Conservation (phyloP, 2,113 vertebrate species). For the Chaenogobius annularis region DNA sequence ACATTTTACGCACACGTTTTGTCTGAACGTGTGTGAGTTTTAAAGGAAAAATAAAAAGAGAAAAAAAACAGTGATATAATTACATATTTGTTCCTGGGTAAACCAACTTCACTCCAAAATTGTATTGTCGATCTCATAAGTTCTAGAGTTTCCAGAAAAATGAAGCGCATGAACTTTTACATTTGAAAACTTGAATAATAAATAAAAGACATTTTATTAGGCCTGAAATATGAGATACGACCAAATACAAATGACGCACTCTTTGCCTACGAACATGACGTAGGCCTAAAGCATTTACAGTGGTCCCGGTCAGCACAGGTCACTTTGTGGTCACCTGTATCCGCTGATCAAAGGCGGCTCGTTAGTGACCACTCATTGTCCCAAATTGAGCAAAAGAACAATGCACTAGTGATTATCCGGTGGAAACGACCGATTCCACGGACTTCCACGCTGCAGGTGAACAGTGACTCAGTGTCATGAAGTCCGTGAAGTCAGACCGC, state of each 20-base stretch:
- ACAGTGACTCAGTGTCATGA: constrained; percentile 19
- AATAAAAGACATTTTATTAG: no score
- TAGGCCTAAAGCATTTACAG: background rate
- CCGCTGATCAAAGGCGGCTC: constrained; percentile 39
- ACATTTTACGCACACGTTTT: no score
- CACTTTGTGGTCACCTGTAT: constrained; percentile 21
- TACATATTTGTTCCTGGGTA: no score
- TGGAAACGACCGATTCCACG: constrained; percentile 32
- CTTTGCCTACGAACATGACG: background rate
- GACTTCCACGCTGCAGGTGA: constrained; percentile 24
- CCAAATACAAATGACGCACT: no score
- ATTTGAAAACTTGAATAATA: no score
- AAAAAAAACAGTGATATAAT: no score
- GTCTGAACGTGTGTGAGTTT: no score
- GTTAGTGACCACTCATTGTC: constrained; percentile 31
- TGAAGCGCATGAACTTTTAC: background rate
- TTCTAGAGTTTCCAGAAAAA: background rate
- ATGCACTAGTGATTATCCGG: constrained; percentile 36
- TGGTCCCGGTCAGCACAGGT: background rate
- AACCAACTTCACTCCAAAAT: background rate
- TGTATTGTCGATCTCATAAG: background rate
- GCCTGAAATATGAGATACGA: no score
- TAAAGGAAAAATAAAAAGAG: no score
- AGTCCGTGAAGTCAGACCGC: background rate
- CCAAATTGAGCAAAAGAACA: constrained; percentile 35